These are phyloP conservation scores for Pica pica DNA, from an alignment of 2,113 vertebrate species.

Conservation along the genomic window DNA sequence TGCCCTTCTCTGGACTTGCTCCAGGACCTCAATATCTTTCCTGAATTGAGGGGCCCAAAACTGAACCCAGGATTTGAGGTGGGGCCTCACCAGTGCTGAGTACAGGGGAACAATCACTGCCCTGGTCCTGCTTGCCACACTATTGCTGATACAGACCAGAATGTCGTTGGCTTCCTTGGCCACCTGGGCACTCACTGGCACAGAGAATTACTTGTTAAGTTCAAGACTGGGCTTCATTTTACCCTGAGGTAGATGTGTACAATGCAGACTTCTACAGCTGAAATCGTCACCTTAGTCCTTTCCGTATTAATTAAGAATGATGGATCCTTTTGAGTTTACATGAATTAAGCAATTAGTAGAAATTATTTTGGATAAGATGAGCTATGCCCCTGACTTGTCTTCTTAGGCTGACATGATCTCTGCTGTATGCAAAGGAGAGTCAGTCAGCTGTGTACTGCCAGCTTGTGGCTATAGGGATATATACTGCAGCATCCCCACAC, in stretches of 20 bases:
- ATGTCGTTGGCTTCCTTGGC: neutral
- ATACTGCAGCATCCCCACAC: neutral
- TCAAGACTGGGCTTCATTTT: neutral
- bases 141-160: neutral
- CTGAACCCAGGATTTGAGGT: neutral
- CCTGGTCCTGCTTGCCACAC: neutral
- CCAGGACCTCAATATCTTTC: neutral
- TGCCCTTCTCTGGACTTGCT: neutral
- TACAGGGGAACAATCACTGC: rapidly evolving
- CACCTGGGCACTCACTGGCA: neutral
- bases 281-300: neutral
- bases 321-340: neutral
- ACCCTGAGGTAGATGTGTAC: neutral
- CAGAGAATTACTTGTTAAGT: neutral
- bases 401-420: neutral
- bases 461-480: neutral
- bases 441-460: neutral
- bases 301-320: neutral
- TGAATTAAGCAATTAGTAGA: neutral
- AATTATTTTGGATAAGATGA: neutral
- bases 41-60: rapidly evolving
- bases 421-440: neutral
- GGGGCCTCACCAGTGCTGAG: rapidly evolving
- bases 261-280: neutral
- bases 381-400: neutral